phyloP scores from a whole-genome alignment of 2,113 vertebrate genomes.

The Meles meles region DNA sequence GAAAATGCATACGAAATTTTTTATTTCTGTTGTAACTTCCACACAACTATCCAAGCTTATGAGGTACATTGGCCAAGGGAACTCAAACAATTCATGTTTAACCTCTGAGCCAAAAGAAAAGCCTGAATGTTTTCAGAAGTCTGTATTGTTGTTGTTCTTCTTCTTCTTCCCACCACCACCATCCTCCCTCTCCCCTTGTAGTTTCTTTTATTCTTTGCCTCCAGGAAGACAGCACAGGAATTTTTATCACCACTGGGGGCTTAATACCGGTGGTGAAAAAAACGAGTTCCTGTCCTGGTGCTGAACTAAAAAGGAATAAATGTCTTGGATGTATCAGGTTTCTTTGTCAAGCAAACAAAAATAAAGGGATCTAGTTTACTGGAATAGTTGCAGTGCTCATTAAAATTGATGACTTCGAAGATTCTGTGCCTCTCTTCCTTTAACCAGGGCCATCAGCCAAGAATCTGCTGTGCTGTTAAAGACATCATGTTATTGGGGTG shows the following conservation, averaged over 20 bases:
- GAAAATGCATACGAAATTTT: constrained; percentile 75
- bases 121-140: constrained; percentile 69
- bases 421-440: constrained; percentile 62
- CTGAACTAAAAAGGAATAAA: constrained; percentile 71
- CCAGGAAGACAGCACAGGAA: constrained; percentile 44
- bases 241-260: constrained; percentile 65
- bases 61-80: constrained; percentile 70
- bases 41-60: constrained; percentile 66
- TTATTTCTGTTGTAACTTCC: constrained; percentile 75
- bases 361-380: constrained; percentile 61
- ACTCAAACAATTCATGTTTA: constrained; percentile 71
- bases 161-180: constrained; percentile 10
- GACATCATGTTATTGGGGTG: constrained; percentile 62
- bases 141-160: not conserved
- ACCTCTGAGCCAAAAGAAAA: constrained; percentile 70
- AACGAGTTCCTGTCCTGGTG: constrained; percentile 71
- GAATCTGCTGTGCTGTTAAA: constrained; percentile 67
- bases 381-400: constrained; percentile 65
- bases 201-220: not conserved
- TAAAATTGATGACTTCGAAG: constrained; percentile 76
- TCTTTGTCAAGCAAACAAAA: constrained; percentile 77
- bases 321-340: constrained; percentile 76
- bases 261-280: constrained; percentile 68
- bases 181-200: not conserved
- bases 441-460: constrained; percentile 65